phyloP scores from a whole-genome alignment of 2,797 vertebrate genomes.

The Microcaecilia unicolor region DNA sequence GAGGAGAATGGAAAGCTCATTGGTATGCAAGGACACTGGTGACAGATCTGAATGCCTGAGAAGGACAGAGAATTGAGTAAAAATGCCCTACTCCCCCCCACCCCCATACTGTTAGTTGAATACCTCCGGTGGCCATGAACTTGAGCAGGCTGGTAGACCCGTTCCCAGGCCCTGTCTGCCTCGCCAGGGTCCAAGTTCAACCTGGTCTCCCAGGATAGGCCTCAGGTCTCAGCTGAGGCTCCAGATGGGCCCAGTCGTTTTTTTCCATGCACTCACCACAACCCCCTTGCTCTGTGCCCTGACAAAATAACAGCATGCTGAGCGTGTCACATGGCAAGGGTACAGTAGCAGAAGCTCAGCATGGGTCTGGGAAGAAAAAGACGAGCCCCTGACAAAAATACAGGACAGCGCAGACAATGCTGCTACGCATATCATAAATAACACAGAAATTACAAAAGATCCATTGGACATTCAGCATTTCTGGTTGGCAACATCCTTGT shows the following conservation, averaged over 20 bases:
- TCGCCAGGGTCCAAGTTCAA: conserved; percentile 25
- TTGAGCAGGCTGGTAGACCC: conserved; percentile 25
- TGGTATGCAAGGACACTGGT: conserved; percentile 38
- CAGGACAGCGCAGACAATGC: conserved; percentile 32
- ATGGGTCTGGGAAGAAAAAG: conserved; percentile 50
- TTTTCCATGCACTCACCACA: conserved; percentile 1
- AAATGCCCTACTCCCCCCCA: conserved; percentile 9
- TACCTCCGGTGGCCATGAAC: conserved; percentile 41
- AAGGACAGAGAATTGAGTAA: conserved; percentile 35
- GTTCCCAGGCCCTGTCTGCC: conserved; percentile 47
- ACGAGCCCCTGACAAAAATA: conserved; percentile 30
- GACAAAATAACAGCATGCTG: conserved; percentile 21
- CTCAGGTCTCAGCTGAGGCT: conserved; percentile 5
- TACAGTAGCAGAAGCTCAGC: conserved; percentile 36
- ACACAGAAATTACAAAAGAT: conserved; percentile 17
- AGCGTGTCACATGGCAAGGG: conserved; percentile 58
- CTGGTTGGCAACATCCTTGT: background rate
- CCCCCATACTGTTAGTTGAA: conserved; percentile 20
- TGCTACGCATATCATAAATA: conserved; percentile 30
- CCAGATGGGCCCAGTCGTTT: conserved; percentile 28
- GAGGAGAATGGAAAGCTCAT: conserved; percentile 46
- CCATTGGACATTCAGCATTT: background rate
- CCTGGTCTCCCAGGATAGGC: conserved; percentile 19
- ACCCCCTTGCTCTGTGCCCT: too few relatives aligned
- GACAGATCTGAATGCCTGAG: conserved; percentile 22